Evolutionary conservation across 2,888 invertebrate genomes (phyloP).

Genomic region (Dolomedes plantarius): DNA sequence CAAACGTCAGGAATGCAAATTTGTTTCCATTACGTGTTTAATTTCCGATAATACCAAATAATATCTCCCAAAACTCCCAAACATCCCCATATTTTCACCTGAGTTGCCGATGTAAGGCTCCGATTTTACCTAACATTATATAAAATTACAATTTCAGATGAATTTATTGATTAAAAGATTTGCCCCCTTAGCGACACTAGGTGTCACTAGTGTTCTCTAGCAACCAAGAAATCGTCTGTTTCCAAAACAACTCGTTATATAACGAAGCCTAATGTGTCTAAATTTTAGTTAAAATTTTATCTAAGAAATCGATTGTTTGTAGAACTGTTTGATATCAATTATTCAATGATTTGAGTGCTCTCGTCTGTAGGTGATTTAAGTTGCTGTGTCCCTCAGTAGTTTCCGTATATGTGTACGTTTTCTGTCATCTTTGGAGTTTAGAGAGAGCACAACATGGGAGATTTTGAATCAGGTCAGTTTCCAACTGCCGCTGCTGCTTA

Average conservation of each 20-base stretch:
- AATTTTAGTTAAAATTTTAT: constrained; percentile 21
- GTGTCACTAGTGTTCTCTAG: constrained; percentile 70
- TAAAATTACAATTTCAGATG: background rate
- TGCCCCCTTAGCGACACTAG: constrained; percentile 53
- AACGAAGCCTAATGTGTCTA: constrained; percentile 51
- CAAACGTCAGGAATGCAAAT: constrained; percentile 62
- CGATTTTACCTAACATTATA: background rate
- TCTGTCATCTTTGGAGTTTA: background rate
- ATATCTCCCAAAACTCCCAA: background rate
- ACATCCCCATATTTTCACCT: background rate
- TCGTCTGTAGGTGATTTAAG: background rate
- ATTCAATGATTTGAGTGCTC: background rate
- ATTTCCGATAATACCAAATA: background rate
- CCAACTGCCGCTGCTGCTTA: background rate
- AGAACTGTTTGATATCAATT: background rate
- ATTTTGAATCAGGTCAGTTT: constrained; percentile 72
- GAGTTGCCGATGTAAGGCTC: background rate
- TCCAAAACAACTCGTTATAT: constrained; percentile 67
- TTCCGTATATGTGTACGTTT: background rate
- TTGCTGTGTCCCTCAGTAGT: background rate
- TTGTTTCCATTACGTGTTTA: constrained; percentile 13
- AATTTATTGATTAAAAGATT: constrained; percentile 61
- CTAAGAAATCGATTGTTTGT: background rate
- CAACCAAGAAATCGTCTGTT: constrained; percentile 54
- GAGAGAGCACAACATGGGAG: constrained; percentile 52